Evolutionary conservation across 2,797 vertebrate species (phyloP), one percentile per base, ranked within the genome.

Genomic region (Notoglanidium macrostoma): DNA sequence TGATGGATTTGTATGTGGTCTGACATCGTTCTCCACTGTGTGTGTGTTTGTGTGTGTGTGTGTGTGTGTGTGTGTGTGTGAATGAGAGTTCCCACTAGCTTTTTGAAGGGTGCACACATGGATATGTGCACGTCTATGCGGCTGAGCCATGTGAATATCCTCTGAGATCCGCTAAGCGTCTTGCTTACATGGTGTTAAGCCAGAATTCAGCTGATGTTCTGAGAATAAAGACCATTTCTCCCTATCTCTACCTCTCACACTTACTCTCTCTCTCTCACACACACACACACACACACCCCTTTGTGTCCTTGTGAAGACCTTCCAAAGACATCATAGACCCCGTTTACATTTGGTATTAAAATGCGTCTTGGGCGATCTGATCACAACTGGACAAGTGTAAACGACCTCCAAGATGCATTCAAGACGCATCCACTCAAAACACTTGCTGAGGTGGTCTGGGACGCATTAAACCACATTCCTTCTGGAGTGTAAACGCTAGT

Each of bases 81-180:
- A 3, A 26, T 21, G 70, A 54, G 59, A n/a, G 61, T 79, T 68
- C 57, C 61, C 29, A 3, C 74, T 67, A 57, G 46, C 46, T 57
- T 72, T 86, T 23, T 81, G 65, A 86, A 81, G 77, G 40, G 6
- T 49, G 59, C 35, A 79, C 85, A 86, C 77, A 29, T 23, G 49
- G 49, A 70, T 35, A 29, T 19, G 63, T 55, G 85, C 88, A 83
- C 89, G 89, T 84, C 12, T 85, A 44, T 57, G 89, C 89, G 89
- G 82, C 84, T 77, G 35, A 92, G 89, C 88, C 85, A 85, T 74
- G 3, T 65, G 67, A 78, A 88, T 55, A 68, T 86, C 77, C 85
- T 57, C 49, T 44, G 11, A 86, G 78, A 86, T 59, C 67, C 54
- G 17, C 77, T 83, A 59, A 70, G 67, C 40, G 55, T 80, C 14